Percentiles rank a stretch among this genome's conserved stretches.
Evolutionary conservation across 2,888 invertebrate species (phyloP).

Genomic region (Dasypolia templi): DNA sequence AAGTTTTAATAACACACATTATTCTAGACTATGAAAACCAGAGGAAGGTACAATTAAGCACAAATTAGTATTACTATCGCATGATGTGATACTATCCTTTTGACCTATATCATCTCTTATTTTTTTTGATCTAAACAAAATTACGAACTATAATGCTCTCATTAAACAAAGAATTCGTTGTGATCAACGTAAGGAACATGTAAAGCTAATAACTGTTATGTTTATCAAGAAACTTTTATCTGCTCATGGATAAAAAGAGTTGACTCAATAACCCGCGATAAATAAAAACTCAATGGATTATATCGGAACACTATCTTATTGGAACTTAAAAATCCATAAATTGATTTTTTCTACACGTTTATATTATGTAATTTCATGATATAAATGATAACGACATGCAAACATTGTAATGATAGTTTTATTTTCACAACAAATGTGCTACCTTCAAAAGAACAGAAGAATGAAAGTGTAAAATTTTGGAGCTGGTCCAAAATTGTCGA

Average conservation of each 20-base stretch:
- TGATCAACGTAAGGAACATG: conserved; percentile 55
- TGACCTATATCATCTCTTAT: conserved; percentile 31
- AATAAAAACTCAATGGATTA: conserved; percentile 81
- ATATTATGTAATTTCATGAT: conserved; percentile 72
- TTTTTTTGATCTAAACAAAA: conserved; percentile 40
- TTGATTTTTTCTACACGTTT: conserved; percentile 64
- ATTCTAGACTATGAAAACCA: no score
- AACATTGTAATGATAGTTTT: conserved; percentile 53
- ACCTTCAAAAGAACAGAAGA: conserved; percentile 75
- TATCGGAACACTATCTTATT: conserved; percentile 78
- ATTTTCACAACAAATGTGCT: conserved; percentile 61
- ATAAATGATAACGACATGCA: conserved; percentile 41
- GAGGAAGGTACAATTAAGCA: not conserved
- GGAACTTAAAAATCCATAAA: conserved; percentile 66
- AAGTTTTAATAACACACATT: no score
- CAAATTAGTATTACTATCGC: conserved; percentile 16
- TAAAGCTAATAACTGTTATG: conserved; percentile 54
- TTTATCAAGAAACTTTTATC: conserved; percentile 80
- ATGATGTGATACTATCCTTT: conserved; percentile 33
- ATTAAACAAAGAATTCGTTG: conserved; percentile 41
- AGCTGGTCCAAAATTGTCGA: conserved; percentile 83
- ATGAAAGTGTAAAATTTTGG: conserved; percentile 86
- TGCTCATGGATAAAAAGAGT: conserved; percentile 76
- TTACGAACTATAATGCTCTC: conserved; percentile 34
- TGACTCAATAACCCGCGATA: conserved; percentile 89